Base-by-base conservation (phyloP, 1,140 invertebrate genomes). In the Heliconius hewitsoni region DNA sequence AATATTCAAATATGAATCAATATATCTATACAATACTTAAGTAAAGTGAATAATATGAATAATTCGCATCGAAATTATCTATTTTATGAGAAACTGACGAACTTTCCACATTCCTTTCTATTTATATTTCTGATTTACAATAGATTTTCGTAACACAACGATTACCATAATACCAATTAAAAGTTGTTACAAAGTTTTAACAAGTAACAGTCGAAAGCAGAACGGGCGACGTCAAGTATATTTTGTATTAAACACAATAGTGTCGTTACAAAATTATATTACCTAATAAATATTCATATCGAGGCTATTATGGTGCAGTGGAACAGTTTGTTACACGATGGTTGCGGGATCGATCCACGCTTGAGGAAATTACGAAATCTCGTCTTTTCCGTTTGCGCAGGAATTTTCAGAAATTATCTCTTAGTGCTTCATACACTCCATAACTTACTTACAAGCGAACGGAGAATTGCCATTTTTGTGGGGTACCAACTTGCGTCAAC, bases 111-210 rank as follows among this genome's bases (percentile, higher is more conserved):
- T 4, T 73, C 19, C 30, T 72, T 57, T 30, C 60, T 66, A 66
- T 66, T 4, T 66, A 3, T 66, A 66, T 66, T 66, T 66, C 16
- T 9, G 3, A 60, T 79, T 80, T 9, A 55, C 23, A 76, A 80
- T 76, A 71, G 77, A 77, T 73, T 76, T 72, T 73, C 37, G 52
- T 73, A 50, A 80, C 71, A 80, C 73, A 80, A 55, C 82, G 80
- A 83, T 83, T 81, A 76, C 79, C 74, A 78, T 83, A 81, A 83
- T 81, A 77, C 79, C 79, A 83, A 83, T 83, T 83, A 83, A 83
- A 83, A 83, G 79, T 83, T 83, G 60, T 42, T 73, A 75, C 71
- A 39, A 83, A 83, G 74, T 83, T 83, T 77, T 79, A 83, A 83
- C 82, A 81, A 80, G 78, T 80, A 75, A 73, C 79, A 76, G 60